These are phyloP conservation scores for Smittia aterrima DNA, from an alignment of 2,888 invertebrate genomes.

Conservation along the genomic window DNA sequence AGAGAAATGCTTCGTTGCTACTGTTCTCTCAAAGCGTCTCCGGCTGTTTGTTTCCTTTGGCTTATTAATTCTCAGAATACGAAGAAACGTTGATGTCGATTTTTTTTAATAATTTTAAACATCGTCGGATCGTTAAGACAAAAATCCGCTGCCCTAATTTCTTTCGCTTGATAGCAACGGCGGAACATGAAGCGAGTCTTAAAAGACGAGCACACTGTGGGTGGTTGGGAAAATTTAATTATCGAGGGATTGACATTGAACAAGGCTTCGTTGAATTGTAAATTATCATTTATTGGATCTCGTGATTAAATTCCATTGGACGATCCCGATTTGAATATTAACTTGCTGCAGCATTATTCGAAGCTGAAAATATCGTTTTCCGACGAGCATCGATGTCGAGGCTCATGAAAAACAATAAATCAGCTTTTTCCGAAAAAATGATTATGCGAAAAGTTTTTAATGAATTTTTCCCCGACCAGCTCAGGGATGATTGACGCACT, in stretches of 20 bases:
- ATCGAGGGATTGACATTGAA: not conserved
- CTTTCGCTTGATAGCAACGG: not conserved
- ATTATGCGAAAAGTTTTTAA: too few relatives aligned
- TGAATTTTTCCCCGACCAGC: too few relatives aligned
- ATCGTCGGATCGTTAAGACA: not conserved
- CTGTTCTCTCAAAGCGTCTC: not conserved
- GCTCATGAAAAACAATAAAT: too few relatives aligned
- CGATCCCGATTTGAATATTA: not conserved
- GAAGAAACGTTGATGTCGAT: not conserved
- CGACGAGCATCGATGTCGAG: too few relatives aligned
- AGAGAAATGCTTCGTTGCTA: not conserved
- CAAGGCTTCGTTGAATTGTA: not conserved
- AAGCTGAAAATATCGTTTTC: too few relatives aligned
- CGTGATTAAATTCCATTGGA: not conserved
- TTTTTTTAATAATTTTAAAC: not conserved
- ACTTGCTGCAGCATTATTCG: not conserved
- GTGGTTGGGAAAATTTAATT: not conserved
- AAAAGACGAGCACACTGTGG: not conserved
- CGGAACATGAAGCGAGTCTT: not conserved
- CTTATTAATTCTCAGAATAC: not conserved
- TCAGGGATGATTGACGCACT: too few relatives aligned
- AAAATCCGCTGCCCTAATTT: slow-evolving; percentile 3
- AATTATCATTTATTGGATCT: not conserved
- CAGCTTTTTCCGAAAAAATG: too few relatives aligned
- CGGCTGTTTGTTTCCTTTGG: too few relatives aligned